phyloP scores from a whole-genome alignment of 2,113 vertebrate genomes.

The Aptenodytes patagonicus region DNA sequence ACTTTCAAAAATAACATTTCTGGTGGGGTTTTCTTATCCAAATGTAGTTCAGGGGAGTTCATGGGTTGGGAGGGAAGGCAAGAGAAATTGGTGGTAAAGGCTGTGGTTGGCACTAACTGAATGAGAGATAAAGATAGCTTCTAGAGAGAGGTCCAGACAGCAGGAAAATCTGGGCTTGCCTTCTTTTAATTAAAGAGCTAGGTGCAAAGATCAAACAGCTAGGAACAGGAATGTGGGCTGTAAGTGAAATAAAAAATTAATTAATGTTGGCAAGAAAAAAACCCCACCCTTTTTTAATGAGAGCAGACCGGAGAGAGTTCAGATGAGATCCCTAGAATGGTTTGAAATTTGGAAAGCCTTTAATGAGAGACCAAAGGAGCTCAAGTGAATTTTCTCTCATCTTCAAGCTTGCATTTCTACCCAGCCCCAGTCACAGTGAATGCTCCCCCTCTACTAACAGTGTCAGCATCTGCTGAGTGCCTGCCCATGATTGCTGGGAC shows the following conservation, averaged over 20 bases:
- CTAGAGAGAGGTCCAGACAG: not conserved
- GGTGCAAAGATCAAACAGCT: constrained; percentile 38
- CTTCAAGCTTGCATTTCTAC: not conserved
- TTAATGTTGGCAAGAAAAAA: not conserved
- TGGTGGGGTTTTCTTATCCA: not conserved
- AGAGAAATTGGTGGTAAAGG: not conserved
- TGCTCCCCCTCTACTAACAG: not conserved
- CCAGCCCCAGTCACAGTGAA: not conserved
- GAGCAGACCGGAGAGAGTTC: not conserved
- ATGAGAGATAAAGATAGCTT: not conserved
- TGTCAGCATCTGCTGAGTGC: not conserved
- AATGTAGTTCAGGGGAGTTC: not conserved
- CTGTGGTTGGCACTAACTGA: not conserved
- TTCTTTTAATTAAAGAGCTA: constrained; percentile 41
- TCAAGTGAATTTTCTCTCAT: not conserved
- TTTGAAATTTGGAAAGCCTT: not conserved
- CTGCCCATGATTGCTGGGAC: not conserved
- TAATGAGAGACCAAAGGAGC: not conserved
- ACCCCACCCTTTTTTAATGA: not conserved
- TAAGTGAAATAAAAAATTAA: not conserved
- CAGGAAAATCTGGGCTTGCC: not conserved
- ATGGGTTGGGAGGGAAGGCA: not conserved
- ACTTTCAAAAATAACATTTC: not conserved
- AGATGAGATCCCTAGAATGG: not conserved
- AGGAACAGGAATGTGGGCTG: not conserved